Evolutionary conservation across 1,140 invertebrate species (phyloP), one percentile per base, ranked within the genome.

Genomic region (Cataglyphis hispanica): DNA sequence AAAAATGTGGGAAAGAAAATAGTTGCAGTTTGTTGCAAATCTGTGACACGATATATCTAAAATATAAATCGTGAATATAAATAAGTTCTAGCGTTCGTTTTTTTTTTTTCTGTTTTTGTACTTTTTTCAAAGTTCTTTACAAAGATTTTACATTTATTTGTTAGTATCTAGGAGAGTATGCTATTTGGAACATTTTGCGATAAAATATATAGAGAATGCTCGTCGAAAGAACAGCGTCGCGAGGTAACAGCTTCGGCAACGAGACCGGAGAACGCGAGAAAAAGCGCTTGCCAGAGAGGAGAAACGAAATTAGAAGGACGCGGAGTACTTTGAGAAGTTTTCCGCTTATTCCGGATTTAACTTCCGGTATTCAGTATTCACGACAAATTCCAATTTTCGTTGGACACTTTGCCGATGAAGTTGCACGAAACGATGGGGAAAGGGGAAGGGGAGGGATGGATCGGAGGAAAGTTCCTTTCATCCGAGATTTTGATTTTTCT

Each of bases 351-450:
- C 78, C 78, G 78, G 53, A 60, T 83, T 67, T 83, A 83, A 83
- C 78, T 83, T 83, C 78, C 78, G 78, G 78, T 81, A 81, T 81
- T 81, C 64, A 66, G 66, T 60, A 83, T 67, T 83, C 78, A 74
- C 67, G 78, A 69, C 67, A 74, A 83, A 83, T 83, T 83, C 78
- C 78, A 83, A 83, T 83, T 74, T 83, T 83, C 78, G 78, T 83
- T 25, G 67, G 78, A 83, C 78, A 83, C 67, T 83, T 83, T 58
- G 78, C 53, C 78, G 66, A 83, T 83, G 78, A 83, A 83, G 78
- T 83, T 83, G 31, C 67, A 27, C 78, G 53, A 60, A 27, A 83
- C 78, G 78, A 83, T 53, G 34, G 53, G 25, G 4, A 31, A 31
- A 3, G 31, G 2, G 31, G 31, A 31, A 3, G 1, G 31, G 31